Evolutionary conservation across 2,113 vertebrate genomes (phyloP), one percentile per base, ranked within the genome.

Genomic region (Burhinus oedicnemus): DNA sequence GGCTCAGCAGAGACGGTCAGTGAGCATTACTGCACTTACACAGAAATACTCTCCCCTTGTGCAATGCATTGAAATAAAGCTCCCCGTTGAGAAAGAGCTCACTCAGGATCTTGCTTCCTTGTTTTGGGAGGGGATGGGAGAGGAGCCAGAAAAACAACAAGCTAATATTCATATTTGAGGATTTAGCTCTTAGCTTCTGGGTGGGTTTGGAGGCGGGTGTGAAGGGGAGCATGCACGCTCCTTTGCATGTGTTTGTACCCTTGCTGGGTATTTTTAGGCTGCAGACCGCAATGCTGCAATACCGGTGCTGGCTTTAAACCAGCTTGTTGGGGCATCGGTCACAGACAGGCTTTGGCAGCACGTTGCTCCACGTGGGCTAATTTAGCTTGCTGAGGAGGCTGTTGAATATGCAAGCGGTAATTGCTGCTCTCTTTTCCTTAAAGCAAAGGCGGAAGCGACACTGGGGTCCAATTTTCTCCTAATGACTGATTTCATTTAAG

Each of bases 391-490:
- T 1, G 32, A 90, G 87, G 92, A 95, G 88, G 96, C 96, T 95
- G 82, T 91, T 97, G 93, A 96, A 96, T 97, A 96, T 96, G 87
- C 87, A 90, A 90, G 84, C 12, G 8, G 58, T 86, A 97, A 96
- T 96, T 97, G 90, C 90, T 85, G 95, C 85, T 94, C 96, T 94
- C 45, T 30, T 93, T 93, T 65, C 95, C 92, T 93, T 94, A 90
- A 90, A 96, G 95, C 87, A 90, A 93, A 91, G 93, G 89, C 44
- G 52, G 93, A 96, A 95, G 71, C 6, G 5, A 83, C 93, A 83
- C 90, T 7, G 2, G 96, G 78, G 82, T 92, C 96, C 66, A 96
- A 90, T 96, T 96, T 97, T 96, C 96, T 96, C 58, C 82, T 96
- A 91, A 96, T 90, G 92, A 62, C 87, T 90, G 95, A 96, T 95